phyloP scores from a whole-genome alignment of 2,113 vertebrate species.

The Antigone vipio region DNA sequence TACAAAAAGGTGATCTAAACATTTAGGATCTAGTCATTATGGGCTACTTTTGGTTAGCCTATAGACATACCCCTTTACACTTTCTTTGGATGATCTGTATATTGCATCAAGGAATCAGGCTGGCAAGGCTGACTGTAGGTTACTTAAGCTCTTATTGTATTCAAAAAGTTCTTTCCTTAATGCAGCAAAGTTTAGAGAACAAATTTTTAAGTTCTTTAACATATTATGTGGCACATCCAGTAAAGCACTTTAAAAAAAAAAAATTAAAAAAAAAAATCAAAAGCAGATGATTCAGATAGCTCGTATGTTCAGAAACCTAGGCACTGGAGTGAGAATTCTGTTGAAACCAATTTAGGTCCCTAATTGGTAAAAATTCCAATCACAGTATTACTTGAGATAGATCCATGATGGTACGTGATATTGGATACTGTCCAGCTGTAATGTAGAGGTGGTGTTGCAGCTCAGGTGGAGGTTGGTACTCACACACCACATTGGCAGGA shows the following conservation, averaged over 20 bases:
- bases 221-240: background rate
- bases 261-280: background rate
- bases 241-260: background rate
- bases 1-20: background rate
- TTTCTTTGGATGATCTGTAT: background rate
- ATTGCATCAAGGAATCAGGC: background rate
- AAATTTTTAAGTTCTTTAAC: background rate
- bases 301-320: background rate
- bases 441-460: background rate
- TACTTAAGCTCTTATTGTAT: background rate
- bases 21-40: background rate
- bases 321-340: background rate
- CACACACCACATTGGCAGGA: background rate
- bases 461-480: background rate
- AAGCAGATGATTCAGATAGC: accelerated
- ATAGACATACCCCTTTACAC: background rate
- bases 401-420: background rate
- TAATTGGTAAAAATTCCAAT: background rate
- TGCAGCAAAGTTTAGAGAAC: accelerated
- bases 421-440: background rate
- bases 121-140: background rate
- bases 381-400: background rate
- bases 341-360: background rate
- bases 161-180: background rate
- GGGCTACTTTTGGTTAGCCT: background rate